These are phyloP conservation scores for Vidua chalybeata DNA, from an alignment of 2,113 vertebrate species.

Conservation along the genomic window DNA sequence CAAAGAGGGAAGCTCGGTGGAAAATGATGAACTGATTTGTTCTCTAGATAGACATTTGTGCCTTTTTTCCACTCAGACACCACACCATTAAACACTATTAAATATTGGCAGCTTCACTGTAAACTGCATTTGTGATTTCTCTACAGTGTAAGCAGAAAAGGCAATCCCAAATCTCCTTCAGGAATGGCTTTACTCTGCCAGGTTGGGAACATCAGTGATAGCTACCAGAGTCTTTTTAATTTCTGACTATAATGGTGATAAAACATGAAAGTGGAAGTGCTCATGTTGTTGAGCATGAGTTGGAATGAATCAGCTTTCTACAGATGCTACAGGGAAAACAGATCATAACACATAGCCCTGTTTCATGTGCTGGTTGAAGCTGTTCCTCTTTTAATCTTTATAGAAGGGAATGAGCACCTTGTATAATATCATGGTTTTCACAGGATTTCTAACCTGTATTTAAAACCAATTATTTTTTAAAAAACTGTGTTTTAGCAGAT, in stretches of 20 bases:
- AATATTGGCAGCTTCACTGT: neutral
- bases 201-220: neutral
- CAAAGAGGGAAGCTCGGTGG: neutral
- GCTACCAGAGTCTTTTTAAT: neutral
- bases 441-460: neutral
- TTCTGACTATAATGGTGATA: neutral
- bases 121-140: neutral
- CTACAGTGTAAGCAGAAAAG: neutral
- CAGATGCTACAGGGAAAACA: neutral
- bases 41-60: neutral
- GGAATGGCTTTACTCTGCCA: neutral
- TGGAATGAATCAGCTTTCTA: constrained; percentile 2
- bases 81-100: neutral
- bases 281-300: neutral
- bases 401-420: neutral
- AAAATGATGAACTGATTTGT: neutral
- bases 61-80: neutral
- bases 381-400: neutral
- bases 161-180: neutral
- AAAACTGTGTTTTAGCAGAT: neutral
- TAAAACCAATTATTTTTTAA: neutral
- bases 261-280: constrained; percentile 20
- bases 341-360: neutral
- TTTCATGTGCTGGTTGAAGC: neutral
- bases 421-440: neutral